phyloP scores from a whole-genome alignment of 2,797 vertebrate species.

The Lycodopsis pacificus region DNA sequence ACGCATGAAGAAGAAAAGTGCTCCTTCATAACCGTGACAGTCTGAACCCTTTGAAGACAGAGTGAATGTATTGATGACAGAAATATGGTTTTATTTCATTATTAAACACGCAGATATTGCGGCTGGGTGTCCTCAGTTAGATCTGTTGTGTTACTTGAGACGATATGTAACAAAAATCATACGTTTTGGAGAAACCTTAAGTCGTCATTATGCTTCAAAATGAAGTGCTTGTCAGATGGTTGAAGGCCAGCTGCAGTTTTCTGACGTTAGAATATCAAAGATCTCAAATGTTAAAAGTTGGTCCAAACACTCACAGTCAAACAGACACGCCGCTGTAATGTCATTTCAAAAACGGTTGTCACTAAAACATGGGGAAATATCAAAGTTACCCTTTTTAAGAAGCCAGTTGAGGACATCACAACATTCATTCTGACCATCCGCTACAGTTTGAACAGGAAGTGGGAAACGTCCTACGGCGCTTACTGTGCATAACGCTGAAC shows the following conservation, averaged over 20 bases:
- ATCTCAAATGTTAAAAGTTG: too few species aligned
- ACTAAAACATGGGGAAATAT: background rate
- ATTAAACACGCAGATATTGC: background rate
- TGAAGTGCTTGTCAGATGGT: background rate
- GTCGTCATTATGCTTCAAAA: background rate
- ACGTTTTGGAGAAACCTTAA: background rate
- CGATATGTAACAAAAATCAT: background rate
- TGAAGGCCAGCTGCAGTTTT: too few species aligned
- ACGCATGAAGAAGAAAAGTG: background rate
- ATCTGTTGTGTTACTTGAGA: background rate
- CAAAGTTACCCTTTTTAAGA: background rate
- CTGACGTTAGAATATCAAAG: background rate
- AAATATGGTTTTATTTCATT: background rate
- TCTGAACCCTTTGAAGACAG: background rate
- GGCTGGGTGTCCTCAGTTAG: background rate
- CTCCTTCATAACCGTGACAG: background rate
- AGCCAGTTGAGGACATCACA: conserved; percentile 14
- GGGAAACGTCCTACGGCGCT: conserved; percentile 33
- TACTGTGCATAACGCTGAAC: conserved; percentile 58
- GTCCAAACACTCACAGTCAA: too few species aligned
- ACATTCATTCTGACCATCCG: conserved; percentile 25
- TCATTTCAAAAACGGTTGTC: background rate
- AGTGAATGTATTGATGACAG: background rate
- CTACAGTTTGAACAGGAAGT: conserved; percentile 39
- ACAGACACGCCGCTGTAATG: too few species aligned